A percentile compares a stretch with the other conserved stretches of the same genome.
Conservation (phyloP, 1,140 invertebrate genomes). For the Acromyrmex heyeri region DNA sequence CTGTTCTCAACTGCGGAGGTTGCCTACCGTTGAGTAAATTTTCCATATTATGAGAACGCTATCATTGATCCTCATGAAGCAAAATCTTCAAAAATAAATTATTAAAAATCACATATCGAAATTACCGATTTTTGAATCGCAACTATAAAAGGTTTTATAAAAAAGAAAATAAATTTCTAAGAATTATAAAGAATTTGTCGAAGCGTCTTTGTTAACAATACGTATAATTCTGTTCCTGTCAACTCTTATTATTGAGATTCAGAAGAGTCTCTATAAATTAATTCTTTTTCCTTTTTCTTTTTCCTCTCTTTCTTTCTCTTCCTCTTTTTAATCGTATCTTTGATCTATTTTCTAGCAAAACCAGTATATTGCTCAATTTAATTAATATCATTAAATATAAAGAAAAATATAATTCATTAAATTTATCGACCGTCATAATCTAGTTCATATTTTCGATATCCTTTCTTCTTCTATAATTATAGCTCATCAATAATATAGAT, state of each 20-base stretch:
- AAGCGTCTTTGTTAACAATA: neutral
- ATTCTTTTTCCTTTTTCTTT: neutral
- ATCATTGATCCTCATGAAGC: slow-evolving; percentile 18
- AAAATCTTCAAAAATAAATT: neutral
- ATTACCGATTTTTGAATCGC: too few species aligned
- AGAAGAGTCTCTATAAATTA: slow-evolving; percentile 12
- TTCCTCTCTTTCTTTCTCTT: neutral
- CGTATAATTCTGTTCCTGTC: neutral
- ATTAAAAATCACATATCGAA: neutral
- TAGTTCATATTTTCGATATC: neutral
- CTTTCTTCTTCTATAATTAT: neutral
- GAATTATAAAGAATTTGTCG: neutral
- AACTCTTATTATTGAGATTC: neutral
- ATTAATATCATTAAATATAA: neutral
- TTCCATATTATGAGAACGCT: slow-evolving; percentile 21
- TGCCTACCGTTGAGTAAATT: slow-evolving; percentile 28
- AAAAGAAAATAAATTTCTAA: neutral
- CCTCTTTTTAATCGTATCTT: neutral
- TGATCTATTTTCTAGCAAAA: neutral
- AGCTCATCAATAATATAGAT: neutral
- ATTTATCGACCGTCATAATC: neutral
- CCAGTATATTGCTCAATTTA: neutral
- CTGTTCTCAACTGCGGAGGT: neutral
- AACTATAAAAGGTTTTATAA: neutral
- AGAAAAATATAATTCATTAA: neutral